Conservation (phyloP, 2,888 invertebrate genomes). For the Anorthoa munda region DNA sequence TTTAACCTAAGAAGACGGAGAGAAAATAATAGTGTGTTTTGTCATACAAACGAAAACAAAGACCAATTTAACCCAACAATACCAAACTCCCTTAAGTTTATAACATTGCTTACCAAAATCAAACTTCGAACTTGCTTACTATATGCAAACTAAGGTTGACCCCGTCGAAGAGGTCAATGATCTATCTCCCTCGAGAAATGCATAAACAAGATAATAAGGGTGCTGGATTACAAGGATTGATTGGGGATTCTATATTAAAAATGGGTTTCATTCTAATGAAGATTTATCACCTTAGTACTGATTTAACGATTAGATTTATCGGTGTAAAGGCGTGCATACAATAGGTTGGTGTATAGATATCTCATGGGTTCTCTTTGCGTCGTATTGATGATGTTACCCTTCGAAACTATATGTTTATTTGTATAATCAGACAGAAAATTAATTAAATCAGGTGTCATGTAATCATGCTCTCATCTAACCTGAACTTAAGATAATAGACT, state of each 20-base stretch:
- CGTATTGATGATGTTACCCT: no score
- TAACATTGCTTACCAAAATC: conserved; percentile 4
- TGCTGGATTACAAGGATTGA: conserved; percentile 34
- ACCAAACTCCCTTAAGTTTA: conserved; percentile 6
- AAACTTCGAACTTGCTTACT: conserved; percentile 15
- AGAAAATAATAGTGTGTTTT: neutral
- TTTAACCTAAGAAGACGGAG: neutral
- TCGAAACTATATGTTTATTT: no score
- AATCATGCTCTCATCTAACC: no score
- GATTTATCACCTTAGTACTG: conserved; percentile 17
- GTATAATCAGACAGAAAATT: no score
- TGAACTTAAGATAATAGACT: no score
- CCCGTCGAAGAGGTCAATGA: conserved; percentile 25
- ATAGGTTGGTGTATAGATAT: neutral
- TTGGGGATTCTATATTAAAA: conserved; percentile 34
- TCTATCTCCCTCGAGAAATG: conserved; percentile 36
- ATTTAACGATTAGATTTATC: conserved; percentile 16
- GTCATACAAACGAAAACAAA: neutral
- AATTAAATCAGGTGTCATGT: no score
- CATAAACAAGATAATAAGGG: conserved; percentile 48
- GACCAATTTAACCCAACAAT: neutral
- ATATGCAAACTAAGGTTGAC: conserved; percentile 31
- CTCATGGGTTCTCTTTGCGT: no score
- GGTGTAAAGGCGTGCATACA: conserved; percentile 8
- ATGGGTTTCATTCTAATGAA: conserved; percentile 28